Percentiles rank a stretch among this genome's conserved stretches.
These are phyloP conservation scores for Xenus cinereus DNA, from an alignment of 2,113 vertebrate species.

Conservation along the genomic window DNA sequence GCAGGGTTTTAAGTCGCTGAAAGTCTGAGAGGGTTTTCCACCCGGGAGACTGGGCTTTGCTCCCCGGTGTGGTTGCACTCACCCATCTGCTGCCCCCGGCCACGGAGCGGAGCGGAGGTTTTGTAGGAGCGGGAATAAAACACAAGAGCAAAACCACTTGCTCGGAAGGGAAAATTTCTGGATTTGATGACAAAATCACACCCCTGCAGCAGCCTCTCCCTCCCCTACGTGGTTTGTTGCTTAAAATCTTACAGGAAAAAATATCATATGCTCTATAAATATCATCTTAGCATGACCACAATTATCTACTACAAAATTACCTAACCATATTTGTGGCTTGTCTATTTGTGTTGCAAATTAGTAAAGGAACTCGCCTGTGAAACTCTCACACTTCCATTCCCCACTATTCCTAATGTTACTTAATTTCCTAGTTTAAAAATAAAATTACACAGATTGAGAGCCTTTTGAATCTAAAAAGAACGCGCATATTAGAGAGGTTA, in stretches of 20 bases:
- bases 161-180: not conserved
- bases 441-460: not conserved
- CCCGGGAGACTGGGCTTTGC: not conserved
- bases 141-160: not conserved
- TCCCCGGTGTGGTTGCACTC: not conserved
- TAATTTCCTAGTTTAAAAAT: conserved; percentile 40
- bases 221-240: not conserved
- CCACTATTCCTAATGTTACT: not conserved
- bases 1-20: not conserved
- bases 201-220: not conserved
- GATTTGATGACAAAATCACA: not conserved
- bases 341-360: conserved; percentile 41
- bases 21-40: not conserved
- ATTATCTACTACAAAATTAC: not conserved
- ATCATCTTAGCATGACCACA: not conserved
- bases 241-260: not conserved
- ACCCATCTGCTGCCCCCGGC: not conserved
- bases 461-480: not conserved
- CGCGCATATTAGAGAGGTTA: not conserved
- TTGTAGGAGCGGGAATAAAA: not conserved
- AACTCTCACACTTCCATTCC: not conserved
- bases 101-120: not conserved
- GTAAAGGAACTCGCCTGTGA: not conserved
- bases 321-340: not conserved
- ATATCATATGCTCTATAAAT: not conserved